Base-by-base conservation (phyloP, 2,888 invertebrate genomes). In the Hydriomena furcata region DNA sequence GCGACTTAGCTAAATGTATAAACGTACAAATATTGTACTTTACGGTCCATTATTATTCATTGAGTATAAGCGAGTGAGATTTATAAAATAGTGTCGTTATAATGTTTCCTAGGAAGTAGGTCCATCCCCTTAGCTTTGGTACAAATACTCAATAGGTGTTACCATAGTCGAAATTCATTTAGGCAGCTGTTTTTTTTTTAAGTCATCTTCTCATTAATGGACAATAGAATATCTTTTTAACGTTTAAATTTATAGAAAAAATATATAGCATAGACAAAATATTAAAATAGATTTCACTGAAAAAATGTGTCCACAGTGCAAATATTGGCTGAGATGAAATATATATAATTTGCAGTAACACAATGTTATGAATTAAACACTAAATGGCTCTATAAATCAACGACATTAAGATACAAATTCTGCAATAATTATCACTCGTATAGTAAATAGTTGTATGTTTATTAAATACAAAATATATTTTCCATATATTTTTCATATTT, bases 61-160 rank as follows among this genome's bases (percentile, higher is more conserved):
- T 43, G 41, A 43, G 47, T 40, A 12, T 46, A 54, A 66, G 74
- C 71, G 84, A 86, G 85, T 86, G 84, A 85, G 82, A 84, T 57
- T 50, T 44, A 45, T 40, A 67, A 73, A 64, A 46, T 53, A 46
- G 41, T 50, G 45, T 55, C 45, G 42, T 53, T 54, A 28, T 51
- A 51, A 58, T 53, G 50, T 36, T 47, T 50, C 45, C 31, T 52
- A 55, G 27, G 28, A 36, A 47, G 24, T 34, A 46, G 71, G 73
- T 74, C 72, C 69, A 78, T 35, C 41, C 74, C 73, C 73, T 73
- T 74, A 73, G 75, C 73, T 76, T 83, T 79, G 88, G 88, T 87
- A 87, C 87, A 88, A 88, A 88, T 86, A 87, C 86, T 88, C 85
- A 82, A 77, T 84, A 82, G 74, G 73, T 74, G 83, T 84, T 85